Base-by-base conservation (phyloP, 1,140 invertebrate species). In the Euborellia annulipes region DNA sequence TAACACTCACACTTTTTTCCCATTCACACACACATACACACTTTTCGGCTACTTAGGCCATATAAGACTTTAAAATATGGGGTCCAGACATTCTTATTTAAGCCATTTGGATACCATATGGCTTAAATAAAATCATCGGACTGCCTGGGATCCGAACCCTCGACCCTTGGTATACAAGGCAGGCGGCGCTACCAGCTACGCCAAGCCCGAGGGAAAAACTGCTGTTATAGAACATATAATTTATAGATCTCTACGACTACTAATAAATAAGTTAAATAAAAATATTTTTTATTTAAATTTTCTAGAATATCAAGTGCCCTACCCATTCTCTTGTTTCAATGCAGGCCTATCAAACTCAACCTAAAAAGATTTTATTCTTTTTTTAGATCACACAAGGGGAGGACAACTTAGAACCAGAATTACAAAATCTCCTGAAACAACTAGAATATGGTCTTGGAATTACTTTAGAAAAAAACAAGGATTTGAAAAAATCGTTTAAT, bases 351-450 rank as follows among this genome's bases (percentile, higher is more conserved):
- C 8, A 27, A 42, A 7, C 22, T 44, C 22, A n/a, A 3, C 22
- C 4, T 44, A 13, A 30, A 38, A 11, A 6, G 9, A 14, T 48
- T 45, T 43, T 18, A 14, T 34, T 41, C 18, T 46, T 48, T 34
- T 44, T 19, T 17, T 36, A 61, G 54, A 63, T 69, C 58, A 61
- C 64, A n/a, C 63, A 64, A 49, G 68, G 67, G 62, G 67, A 63
- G 45, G 49, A 57, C 14, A 59, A 54, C 21, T 52, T 71, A 47
- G 67, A 72, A 52, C 69, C 70, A 13, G 72, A 70, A 50, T 54
- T 73, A 13, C 69, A 72, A 53, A 62, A 58, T 48, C 54, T 71
- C 21, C 54, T 72, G 3, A 64, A 60, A 44, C 64, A 73, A 42
- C 54, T 73, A 9, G 68, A 71, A 49, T 60, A 63, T 19, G 68